A percentile compares a stretch with the other conserved stretches of the same genome.
Conservation (phyloP, 2,888 invertebrate species). For the Sialis fuliginosa region DNA sequence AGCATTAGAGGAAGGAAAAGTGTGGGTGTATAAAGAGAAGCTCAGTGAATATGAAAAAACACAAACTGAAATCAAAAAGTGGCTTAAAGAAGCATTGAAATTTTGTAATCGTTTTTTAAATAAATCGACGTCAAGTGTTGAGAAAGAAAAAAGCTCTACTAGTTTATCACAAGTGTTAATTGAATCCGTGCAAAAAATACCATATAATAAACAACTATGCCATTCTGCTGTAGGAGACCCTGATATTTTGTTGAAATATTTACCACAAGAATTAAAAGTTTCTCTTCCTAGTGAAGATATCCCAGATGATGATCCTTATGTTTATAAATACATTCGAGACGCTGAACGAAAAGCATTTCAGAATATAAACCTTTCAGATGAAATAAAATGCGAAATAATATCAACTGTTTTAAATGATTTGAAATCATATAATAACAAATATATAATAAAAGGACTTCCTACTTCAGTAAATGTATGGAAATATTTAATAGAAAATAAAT, state of each 20-base stretch:
- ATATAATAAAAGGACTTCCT: slow-evolving; percentile 39
- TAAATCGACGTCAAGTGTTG: neutral
- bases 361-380: no score
- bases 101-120: no score
- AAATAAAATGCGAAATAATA: no score
- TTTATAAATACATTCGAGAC: neutral
- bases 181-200: neutral
- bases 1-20: slow-evolving; percentile 15
- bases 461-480: slow-evolving; percentile 29
- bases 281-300: neutral
- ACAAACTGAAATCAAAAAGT: slow-evolving; percentile 22
- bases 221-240: neutral
- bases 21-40: slow-evolving; percentile 14
- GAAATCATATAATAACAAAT: slow-evolving; percentile 30
- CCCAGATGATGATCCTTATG: neutral
- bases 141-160: neutral
- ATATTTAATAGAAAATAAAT: slow-evolving; percentile 24
- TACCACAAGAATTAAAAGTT: neutral
- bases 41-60: slow-evolving; percentile 22
- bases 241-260: neutral
- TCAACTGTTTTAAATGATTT: slow-evolving; percentile 10
- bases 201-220: neutral
- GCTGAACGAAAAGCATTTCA: neutral
- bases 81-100: neutral
- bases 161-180: neutral